Evolutionary conservation across 2,113 vertebrate species (phyloP).

Genomic region (Trinectes maculatus): DNA sequence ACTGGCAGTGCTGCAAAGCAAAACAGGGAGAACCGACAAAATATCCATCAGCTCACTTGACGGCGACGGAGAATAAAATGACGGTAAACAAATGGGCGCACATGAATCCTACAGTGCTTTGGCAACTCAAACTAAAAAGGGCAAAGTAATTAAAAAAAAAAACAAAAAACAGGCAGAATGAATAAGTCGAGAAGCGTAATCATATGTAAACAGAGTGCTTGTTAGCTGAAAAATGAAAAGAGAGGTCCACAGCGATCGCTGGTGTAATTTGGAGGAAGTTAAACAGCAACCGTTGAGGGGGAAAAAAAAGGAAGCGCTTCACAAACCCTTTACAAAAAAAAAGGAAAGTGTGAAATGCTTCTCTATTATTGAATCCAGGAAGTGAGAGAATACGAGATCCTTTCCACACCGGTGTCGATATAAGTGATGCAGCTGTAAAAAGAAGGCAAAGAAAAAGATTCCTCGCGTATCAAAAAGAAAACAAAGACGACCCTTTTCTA

Average conservation of each 20-base stretch:
- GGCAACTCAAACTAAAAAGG: conserved; percentile 55
- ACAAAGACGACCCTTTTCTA: conserved; percentile 17
- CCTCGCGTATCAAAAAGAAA: conserved; percentile 30
- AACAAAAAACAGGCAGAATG: conserved; percentile 28
- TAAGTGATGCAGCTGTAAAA: conserved; percentile 25
- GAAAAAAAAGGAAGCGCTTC: conserved; percentile 39
- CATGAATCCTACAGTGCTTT: conserved; percentile 44
- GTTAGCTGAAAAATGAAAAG: conserved; percentile 72
- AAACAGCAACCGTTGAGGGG: conserved; percentile 58
- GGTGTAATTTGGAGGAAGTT: conserved; percentile 64
- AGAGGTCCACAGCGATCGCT: conserved; percentile 59
- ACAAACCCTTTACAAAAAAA: conserved; percentile 60
- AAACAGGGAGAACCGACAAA: conserved; percentile 40
- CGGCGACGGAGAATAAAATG: conserved; percentile 5
- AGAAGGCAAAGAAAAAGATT: conserved; percentile 25
- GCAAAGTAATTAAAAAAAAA: conserved; percentile 48
- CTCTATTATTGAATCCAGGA: conserved; percentile 42
- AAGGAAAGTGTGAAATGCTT: conserved; percentile 15
- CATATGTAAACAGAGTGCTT: conserved; percentile 74
- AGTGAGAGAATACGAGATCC: conserved; percentile 23
- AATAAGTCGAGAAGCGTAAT: conserved; percentile 66
- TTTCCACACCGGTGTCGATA: conserved; percentile 31
- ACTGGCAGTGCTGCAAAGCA: conserved; percentile 87
- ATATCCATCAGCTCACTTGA: conserved; percentile 5
- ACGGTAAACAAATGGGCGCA: conserved; percentile 25